phyloP scores from a whole-genome alignment of 2,113 vertebrate genomes.

The Sigmodon hispidus region DNA sequence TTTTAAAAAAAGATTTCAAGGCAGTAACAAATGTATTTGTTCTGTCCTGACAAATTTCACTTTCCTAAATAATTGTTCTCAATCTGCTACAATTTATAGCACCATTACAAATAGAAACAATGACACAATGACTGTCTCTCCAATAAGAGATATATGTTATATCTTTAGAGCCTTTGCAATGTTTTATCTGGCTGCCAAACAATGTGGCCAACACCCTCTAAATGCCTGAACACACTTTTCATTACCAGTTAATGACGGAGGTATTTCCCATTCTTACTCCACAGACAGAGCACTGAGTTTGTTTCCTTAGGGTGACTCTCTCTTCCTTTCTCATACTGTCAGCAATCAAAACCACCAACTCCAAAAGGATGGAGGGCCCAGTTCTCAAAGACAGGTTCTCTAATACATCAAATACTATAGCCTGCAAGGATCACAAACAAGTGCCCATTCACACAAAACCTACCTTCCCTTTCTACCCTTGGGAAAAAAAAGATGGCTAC shows the following conservation, averaged over 20 bases:
- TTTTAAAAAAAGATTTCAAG: slow-evolving; percentile 43
- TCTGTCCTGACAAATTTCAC: slow-evolving; percentile 29
- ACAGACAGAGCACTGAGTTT: not conserved
- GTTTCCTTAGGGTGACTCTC: not conserved
- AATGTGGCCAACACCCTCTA: not conserved
- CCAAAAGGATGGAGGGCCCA: not conserved
- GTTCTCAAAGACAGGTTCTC: not conserved
- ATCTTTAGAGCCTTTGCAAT: not conserved
- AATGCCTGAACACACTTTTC: not conserved
- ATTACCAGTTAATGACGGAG: slow-evolving; percentile 19
- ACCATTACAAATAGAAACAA: not conserved
- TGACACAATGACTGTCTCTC: not conserved
- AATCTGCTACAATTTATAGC: slow-evolving; percentile 44
- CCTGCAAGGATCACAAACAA: not conserved
- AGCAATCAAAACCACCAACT: not conserved
- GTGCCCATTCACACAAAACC: not conserved
- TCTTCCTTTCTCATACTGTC: not conserved
- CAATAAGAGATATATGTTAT: not conserved
- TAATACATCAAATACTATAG: not conserved
- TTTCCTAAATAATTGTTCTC: slow-evolving; percentile 48
- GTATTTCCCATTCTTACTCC: slow-evolving; percentile 14
- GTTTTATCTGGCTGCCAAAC: not conserved
- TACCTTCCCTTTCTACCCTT: too few species aligned
- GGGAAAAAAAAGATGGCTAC: not conserved
- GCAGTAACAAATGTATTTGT: slow-evolving; percentile 25